Conservation (phyloP, 2,888 invertebrate genomes). For the Eledona agricola region DNA sequence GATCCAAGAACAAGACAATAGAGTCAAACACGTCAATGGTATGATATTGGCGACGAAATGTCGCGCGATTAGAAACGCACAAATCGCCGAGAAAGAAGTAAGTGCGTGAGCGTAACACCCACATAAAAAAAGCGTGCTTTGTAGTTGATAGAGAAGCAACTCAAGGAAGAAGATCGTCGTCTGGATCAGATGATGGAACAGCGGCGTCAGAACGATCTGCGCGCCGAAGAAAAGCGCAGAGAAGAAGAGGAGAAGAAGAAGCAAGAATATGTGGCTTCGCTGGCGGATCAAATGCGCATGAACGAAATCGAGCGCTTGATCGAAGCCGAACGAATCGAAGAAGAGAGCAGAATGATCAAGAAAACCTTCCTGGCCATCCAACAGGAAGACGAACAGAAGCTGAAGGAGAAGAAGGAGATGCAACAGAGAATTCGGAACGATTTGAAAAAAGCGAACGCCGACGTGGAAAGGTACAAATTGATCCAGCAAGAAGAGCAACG, state of each 20-base stretch:
- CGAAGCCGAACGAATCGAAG: constrained; percentile 74
- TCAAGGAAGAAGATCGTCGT: constrained; percentile 67
- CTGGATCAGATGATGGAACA: constrained; percentile 78
- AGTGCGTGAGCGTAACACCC: constrained; percentile 24
- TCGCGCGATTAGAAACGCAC: constrained; percentile 84
- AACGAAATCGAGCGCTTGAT: constrained; percentile 66
- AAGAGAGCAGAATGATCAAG: constrained; percentile 72
- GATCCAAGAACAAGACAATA: constrained; percentile 69
- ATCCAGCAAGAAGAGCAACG: constrained; percentile 73
- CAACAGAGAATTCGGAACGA: constrained; percentile 68
- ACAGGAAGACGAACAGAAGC: constrained; percentile 70
- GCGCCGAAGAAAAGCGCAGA: constrained; percentile 65
- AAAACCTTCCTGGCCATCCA: constrained; percentile 71
- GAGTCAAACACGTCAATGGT: constrained; percentile 77
- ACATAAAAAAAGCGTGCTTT: not conserved
- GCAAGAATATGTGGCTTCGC: constrained; percentile 52
- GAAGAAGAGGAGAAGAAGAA: constrained; percentile 55
- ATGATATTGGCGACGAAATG: constrained; percentile 86
- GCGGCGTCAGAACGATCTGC: constrained; percentile 67
- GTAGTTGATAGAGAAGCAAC: constrained; percentile 66
- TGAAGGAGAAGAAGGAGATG: constrained; percentile 65
- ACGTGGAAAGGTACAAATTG: constrained; percentile 69
- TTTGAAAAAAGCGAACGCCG: constrained; percentile 70
- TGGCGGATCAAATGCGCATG: constrained; percentile 64
- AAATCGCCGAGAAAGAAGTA: constrained; percentile 72